Evolutionary conservation across 2,797 vertebrate species (phyloP).

Genomic region (Peromyscus nudipes): DNA sequence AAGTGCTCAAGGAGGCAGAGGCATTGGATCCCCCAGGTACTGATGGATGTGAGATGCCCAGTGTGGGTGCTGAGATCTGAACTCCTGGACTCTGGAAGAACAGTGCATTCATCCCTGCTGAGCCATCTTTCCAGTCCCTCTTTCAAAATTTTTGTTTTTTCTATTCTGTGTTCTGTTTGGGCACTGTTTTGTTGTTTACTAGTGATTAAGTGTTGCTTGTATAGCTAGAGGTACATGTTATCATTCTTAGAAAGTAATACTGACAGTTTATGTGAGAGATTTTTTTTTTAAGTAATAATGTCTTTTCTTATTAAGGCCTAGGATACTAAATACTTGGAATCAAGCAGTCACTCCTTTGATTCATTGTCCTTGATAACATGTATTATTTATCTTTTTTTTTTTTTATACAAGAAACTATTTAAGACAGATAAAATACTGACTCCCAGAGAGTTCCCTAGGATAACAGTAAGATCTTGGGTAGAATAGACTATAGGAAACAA

Average conservation of each 20-base stretch:
- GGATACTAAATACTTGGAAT: constrained; percentile 19
- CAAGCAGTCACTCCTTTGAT: constrained; percentile 51
- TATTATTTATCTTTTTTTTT: constrained; percentile 43
- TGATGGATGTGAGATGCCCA: background rate
- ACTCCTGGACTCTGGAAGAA: background rate
- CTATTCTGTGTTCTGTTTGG: constrained; percentile 50
- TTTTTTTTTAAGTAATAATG: background rate
- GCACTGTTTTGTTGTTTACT: constrained; percentile 30
- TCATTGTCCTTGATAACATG: constrained; percentile 5
- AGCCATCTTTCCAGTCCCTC: background rate
- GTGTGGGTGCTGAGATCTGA: background rate
- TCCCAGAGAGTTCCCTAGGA: constrained; percentile 35
- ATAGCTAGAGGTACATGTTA: constrained; percentile 32
- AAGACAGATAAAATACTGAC: constrained; percentile 44
- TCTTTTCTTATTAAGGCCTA: constrained; percentile 56
- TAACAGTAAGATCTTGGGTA: constrained; percentile 49
- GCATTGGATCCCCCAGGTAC: background rate
- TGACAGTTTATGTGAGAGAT: constrained; percentile 11
- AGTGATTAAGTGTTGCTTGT: constrained; percentile 37
- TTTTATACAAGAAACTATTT: constrained; percentile 33
- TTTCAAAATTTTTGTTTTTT: background rate
- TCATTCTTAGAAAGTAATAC: constrained; percentile 56
- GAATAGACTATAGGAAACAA: constrained; percentile 40
- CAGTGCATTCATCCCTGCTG: background rate
- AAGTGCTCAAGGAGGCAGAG: background rate